Evolutionary conservation across 2,797 vertebrate genomes (phyloP).

Genomic region (Onychomys leucogaster): DNA sequence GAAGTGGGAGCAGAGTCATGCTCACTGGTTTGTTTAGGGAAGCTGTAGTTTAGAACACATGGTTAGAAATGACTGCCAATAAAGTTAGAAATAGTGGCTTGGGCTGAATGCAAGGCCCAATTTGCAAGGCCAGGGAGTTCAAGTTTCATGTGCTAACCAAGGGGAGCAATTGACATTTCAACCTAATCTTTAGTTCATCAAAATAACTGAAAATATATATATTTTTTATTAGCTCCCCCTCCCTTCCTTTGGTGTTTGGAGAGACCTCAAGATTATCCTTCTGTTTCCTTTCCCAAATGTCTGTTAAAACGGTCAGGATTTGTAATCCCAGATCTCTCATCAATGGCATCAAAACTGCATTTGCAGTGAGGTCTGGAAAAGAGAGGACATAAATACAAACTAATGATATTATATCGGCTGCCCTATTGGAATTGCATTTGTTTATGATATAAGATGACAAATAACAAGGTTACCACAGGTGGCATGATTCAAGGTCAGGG

Average conservation of each 20-base stretch:
- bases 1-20: not conserved
- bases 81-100: conserved; percentile 61
- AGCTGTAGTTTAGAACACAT: conserved; percentile 15
- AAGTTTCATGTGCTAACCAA: conserved; percentile 70
- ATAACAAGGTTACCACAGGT: conserved; percentile 85
- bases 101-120: conserved; percentile 23
- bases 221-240: conserved; percentile 32
- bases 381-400: conserved; percentile 79
- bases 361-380: conserved; percentile 82
- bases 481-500: conserved; percentile 83
- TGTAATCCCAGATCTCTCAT: conserved; percentile 85
- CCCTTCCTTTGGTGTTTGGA: conserved; percentile 64
- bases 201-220: conserved; percentile 64
- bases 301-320: conserved; percentile 76
- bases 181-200: conserved; percentile 56
- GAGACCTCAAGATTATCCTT: conserved; percentile 64
- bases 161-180: conserved; percentile 67
- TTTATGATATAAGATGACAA: conserved; percentile 87
- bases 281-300: conserved; percentile 40
- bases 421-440: conserved; percentile 87
- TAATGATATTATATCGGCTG: conserved; percentile 84
- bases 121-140: conserved; percentile 45
- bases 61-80: conserved; percentile 58
- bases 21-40: conserved; percentile 7
- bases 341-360: conserved; percentile 83